These are phyloP conservation scores for Phycodurus eques DNA, from an alignment of 2,113 vertebrate species.

Conservation along the genomic window DNA sequence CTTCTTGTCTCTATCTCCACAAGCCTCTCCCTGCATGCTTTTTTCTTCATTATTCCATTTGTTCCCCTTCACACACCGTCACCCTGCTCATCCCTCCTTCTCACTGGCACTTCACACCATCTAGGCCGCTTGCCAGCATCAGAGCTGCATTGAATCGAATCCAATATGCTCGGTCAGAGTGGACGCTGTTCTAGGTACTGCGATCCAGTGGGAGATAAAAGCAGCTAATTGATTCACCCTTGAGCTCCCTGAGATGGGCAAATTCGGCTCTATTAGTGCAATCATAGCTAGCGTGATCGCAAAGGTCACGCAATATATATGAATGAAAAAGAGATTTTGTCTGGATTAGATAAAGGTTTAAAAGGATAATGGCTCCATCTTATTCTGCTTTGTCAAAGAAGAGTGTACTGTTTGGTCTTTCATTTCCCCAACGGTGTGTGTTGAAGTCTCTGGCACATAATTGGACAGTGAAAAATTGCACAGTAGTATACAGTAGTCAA, in stretches of 20 bases:
- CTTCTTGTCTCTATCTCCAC: background rate
- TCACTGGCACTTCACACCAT: slow-evolving; percentile 25
- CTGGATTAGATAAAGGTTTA: background rate
- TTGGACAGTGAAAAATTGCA: background rate
- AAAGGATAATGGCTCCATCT: background rate
- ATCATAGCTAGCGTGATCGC: slow-evolving; percentile 3
- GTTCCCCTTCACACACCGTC: background rate
- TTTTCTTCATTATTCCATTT: background rate
- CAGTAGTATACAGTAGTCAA: slow-evolving; percentile 9
- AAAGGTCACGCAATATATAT: slow-evolving; percentile 12
- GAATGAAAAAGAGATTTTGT: slow-evolving; percentile 10
- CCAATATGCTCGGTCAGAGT: slow-evolving; percentile 52
- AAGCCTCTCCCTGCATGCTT: background rate
- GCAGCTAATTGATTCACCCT: slow-evolving; percentile 50
- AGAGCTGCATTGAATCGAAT: slow-evolving; percentile 42
- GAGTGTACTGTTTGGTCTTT: background rate
- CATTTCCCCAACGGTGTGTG: background rate
- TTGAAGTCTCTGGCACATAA: background rate
- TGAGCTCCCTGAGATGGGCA: slow-evolving; percentile 29
- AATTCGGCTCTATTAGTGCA: slow-evolving; percentile 43
- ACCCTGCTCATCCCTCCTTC: background rate
- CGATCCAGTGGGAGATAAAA: slow-evolving; percentile 44
- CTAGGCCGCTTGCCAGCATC: slow-evolving; percentile 46
- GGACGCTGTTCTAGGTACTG: slow-evolving; percentile 24
- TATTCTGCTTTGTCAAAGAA: background rate